Evolutionary conservation across 1,140 invertebrate species (phyloP).

Genomic region (Macrosteles quadrilineatus): DNA sequence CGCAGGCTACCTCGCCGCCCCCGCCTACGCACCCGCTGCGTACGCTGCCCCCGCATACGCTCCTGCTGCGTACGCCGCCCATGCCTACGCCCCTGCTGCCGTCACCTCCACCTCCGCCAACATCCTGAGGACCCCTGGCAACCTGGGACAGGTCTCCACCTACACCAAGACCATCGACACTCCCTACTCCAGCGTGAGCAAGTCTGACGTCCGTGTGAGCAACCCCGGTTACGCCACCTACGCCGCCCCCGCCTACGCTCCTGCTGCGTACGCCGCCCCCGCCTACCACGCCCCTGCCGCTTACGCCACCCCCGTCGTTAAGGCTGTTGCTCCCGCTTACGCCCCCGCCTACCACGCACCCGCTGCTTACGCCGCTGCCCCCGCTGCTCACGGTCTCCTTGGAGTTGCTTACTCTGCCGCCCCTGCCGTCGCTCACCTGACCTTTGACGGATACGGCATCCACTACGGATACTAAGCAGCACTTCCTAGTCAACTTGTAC

Average conservation of each 20-base stretch:
- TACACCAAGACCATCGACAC: slow-evolving; percentile 49
- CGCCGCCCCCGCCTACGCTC: slow-evolving; percentile 37
- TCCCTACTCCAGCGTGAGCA: slow-evolving; percentile 47
- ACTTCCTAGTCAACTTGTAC: slow-evolving; percentile 44
- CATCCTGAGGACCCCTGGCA: slow-evolving; percentile 46
- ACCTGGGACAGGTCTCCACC: slow-evolving; percentile 47
- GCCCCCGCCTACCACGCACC: slow-evolving; percentile 38
- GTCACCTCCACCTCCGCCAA: slow-evolving; percentile 45
- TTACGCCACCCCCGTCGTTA: slow-evolving; percentile 37
- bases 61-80: slow-evolving; percentile 44
- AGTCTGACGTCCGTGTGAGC: slow-evolving; percentile 49
- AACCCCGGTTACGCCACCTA: slow-evolving; percentile 46
- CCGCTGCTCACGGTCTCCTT: slow-evolving; percentile 39
- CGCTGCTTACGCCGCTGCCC: slow-evolving; percentile 30
- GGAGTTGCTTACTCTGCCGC: slow-evolving; percentile 42
- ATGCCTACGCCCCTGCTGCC: slow-evolving; percentile 44
- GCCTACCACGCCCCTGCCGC: slow-evolving; percentile 38
- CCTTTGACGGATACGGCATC: slow-evolving; percentile 43
- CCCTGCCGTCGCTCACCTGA: slow-evolving; percentile 40
- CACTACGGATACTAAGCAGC: slow-evolving; percentile 44
- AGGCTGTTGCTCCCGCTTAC: slow-evolving; percentile 36
- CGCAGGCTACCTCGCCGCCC: slow-evolving; percentile 32
- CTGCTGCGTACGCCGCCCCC: slow-evolving; percentile 36
- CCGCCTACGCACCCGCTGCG: slow-evolving; percentile 29
- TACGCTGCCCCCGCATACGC: slow-evolving; percentile 34